Evolutionary conservation across 1,140 invertebrate genomes (phyloP).

Genomic region (Drosophila hydei): DNA sequence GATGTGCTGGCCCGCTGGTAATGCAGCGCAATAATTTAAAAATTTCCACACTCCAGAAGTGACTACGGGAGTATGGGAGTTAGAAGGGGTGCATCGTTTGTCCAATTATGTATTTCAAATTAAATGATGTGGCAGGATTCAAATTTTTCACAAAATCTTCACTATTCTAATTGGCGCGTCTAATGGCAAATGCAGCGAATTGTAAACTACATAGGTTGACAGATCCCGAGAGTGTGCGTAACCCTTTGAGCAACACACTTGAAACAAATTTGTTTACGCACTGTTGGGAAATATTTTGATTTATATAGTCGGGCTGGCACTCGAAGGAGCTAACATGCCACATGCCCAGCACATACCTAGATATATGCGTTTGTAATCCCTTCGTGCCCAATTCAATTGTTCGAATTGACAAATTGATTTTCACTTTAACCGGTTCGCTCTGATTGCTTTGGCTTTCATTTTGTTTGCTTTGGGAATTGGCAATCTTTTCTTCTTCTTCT

Average conservation of each 20-base stretch:
- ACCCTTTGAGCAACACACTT: conserved; percentile 55
- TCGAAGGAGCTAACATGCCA: conserved; percentile 17
- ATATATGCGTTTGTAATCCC: conserved; percentile 61
- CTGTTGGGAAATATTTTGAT: conserved; percentile 75
- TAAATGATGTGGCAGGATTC: conserved; percentile 84
- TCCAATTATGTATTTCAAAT: conserved; percentile 72
- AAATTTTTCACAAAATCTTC: conserved; percentile 70
- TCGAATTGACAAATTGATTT: conserved; percentile 82
- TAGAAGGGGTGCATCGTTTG: conserved; percentile 41
- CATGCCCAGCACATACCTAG: not conserved
- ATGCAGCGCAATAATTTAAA: conserved; percentile 74
- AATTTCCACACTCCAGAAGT: conserved; percentile 66
- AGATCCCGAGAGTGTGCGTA: conserved; percentile 18
- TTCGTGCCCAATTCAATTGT: conserved; percentile 78
- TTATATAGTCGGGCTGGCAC: conserved; percentile 56
- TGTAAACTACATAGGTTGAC: conserved; percentile 46
- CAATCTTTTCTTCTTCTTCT: conserved; percentile 26
- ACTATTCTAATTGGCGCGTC: conserved; percentile 75
- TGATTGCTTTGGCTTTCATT: conserved; percentile 71
- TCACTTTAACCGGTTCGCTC: conserved; percentile 67
- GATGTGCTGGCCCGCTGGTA: conserved; percentile 57
- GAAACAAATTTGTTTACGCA: conserved; percentile 75
- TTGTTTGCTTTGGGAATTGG: conserved; percentile 76
- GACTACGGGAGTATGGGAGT: not conserved
- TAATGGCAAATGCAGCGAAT: conserved; percentile 73